Conservation (phyloP, 2,113 vertebrate genomes). For the Neogale vison region DNA sequence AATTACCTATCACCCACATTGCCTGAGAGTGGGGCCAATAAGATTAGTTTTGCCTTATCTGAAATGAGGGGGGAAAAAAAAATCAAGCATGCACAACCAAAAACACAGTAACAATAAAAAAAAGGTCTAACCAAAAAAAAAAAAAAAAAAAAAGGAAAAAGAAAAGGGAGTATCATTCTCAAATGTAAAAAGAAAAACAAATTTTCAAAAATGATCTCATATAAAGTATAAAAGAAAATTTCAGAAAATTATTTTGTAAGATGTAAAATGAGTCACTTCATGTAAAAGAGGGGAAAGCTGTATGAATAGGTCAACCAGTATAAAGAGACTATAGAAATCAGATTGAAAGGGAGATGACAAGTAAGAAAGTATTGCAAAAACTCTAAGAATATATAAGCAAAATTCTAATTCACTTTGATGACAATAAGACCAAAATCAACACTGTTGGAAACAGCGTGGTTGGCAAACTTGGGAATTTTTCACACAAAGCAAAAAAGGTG, state of each 20-base stretch:
- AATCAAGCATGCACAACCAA: neutral
- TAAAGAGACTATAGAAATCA: neutral
- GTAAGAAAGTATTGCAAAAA: neutral
- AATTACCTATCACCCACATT: neutral
- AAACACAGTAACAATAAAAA: slow-evolving; percentile 26
- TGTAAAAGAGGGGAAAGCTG: neutral
- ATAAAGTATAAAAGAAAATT: neutral
- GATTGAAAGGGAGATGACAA: neutral
- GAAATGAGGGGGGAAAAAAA: neutral
- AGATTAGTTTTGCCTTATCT: neutral
- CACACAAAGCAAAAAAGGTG: neutral
- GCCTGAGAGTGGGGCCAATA: neutral
- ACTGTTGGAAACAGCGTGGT: neutral
- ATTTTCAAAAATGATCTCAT: neutral
- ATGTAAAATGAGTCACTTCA: neutral
- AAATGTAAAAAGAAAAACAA: neutral
- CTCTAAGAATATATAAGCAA: neutral
- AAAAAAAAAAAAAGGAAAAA: neutral
- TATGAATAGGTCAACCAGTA: neutral
- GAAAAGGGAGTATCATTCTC: neutral
- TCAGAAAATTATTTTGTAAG: slow-evolving; percentile 10
- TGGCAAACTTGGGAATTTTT: neutral
- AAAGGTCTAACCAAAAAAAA: neutral
- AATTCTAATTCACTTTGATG: neutral
- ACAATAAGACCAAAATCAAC: neutral